Conservation (phyloP, 1,140 invertebrate species). For the Hycleus cichorii region DNA sequence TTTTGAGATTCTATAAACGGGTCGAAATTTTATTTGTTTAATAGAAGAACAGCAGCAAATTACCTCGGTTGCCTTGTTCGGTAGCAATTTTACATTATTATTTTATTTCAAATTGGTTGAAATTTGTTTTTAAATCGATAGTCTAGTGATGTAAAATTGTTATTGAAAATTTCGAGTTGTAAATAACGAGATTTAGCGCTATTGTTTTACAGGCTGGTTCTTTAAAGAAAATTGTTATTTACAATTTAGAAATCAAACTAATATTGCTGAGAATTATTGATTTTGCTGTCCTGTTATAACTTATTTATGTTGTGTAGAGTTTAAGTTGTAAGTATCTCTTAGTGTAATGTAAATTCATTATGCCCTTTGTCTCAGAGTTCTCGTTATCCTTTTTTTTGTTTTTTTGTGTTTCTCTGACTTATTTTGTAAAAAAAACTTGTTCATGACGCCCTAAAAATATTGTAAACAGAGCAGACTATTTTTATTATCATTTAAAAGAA, state of each 20-base stretch:
- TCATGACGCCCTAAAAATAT: constrained; percentile 20
- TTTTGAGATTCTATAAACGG: not conserved
- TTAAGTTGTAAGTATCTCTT: constrained; percentile 27
- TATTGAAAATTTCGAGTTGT: constrained; percentile 18
- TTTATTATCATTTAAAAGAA: constrained; percentile 29
- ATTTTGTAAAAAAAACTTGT: no score
- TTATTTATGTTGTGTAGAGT: constrained; percentile 13
- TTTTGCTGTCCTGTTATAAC: constrained; percentile 11
- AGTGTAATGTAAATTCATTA: constrained; percentile 4
- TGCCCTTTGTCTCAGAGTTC: no score
- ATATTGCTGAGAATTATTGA: not conserved
- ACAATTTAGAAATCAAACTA: not conserved
- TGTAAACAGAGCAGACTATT: constrained; percentile 39
- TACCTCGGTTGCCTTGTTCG: not conserved
- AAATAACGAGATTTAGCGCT: not conserved
- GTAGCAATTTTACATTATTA: not conserved
- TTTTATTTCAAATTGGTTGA: not conserved
- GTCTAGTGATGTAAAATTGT: constrained; percentile 17
- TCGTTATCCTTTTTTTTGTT: no score
- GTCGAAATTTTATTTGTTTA: not conserved
- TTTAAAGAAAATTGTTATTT: not conserved
- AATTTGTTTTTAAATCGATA: not conserved
- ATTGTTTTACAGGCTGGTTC: not conserved
- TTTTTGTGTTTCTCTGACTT: no score
- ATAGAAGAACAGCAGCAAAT: not conserved